Conservation (phyloP, 2,113 vertebrate genomes). For the Leiothrix lutea region DNA sequence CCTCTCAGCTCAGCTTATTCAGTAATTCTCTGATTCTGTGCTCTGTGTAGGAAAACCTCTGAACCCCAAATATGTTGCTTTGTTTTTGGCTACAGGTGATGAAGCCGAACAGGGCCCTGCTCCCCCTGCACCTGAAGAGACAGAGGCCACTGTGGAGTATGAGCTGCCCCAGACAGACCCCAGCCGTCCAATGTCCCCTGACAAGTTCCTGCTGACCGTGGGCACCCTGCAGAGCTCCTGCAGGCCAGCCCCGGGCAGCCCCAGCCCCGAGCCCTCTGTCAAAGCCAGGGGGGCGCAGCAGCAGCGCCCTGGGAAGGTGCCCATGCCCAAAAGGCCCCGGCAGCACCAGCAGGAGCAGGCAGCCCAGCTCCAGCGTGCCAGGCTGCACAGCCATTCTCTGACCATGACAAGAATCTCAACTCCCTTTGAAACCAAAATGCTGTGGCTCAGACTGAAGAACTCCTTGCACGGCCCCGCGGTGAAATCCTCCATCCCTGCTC, state of each 20-base stretch:
- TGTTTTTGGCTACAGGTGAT: conserved; percentile 11
- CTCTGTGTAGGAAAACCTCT: neutral
- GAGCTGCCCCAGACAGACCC: conserved; percentile 43
- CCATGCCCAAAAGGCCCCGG: neutral
- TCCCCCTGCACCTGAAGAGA: neutral
- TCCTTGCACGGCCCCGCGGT: conserved; percentile 38
- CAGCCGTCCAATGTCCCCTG: neutral
- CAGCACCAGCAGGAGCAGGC: neutral
- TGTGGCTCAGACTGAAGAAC: conserved; percentile 53
- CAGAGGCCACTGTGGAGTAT: neutral
- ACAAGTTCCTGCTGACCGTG: conserved; percentile 73
- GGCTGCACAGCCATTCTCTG: neutral
- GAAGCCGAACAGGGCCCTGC: neutral
- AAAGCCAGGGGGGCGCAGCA: conserved; percentile 56
- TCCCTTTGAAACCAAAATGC: conserved; percentile 58
- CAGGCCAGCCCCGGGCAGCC: neutral
- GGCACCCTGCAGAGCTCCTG: conserved; percentile 49
- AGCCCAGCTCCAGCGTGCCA: neutral
- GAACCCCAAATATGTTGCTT: neutral
- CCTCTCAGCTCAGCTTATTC: neutral
- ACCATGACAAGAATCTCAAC: conserved; percentile 24
- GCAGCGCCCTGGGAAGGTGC: neutral
- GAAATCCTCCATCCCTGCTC: conserved; percentile 61
- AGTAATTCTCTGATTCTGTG: neutral
- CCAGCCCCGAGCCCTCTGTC: conserved; percentile 40